Conservation (phyloP, 2,113 vertebrate genomes). For the Sinosuthora webbiana region DNA sequence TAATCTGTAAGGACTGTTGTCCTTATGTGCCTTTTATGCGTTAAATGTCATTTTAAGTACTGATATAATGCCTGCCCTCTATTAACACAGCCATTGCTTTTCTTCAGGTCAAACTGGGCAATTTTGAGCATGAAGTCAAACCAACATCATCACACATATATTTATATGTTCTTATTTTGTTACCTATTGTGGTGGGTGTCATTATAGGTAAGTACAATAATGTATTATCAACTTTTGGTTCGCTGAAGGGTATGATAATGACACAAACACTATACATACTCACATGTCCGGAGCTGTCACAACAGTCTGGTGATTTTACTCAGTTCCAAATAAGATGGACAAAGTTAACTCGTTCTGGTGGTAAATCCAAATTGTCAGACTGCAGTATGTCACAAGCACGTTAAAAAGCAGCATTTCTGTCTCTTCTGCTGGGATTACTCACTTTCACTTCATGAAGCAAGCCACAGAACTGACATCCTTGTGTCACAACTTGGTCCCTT, state of each 20-base stretch:
- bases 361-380: background rate
- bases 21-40: background rate
- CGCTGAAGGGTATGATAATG: background rate
- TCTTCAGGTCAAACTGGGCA: slow-evolving; percentile 82
- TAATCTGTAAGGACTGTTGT: background rate
- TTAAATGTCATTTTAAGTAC: background rate
- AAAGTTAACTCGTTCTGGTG: background rate
- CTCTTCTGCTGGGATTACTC: background rate
- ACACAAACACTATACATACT: background rate
- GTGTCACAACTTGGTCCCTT: background rate
- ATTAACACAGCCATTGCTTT: background rate
- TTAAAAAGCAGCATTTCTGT: background rate
- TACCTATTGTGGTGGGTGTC: slow-evolving; percentile 75
- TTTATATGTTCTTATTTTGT: slow-evolving; percentile 70
- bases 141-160: slow-evolving; percentile 53
- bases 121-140: slow-evolving; percentile 34
- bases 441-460: background rate
- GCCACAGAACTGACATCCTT: background rate
- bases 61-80: background rate
- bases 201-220: slow-evolving; percentile 76
- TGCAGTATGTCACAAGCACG: background rate
- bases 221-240: background rate
- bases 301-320: background rate
- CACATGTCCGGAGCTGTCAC: background rate
- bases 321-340: background rate